phyloP scores from a whole-genome alignment of 2,113 vertebrate species.

The Leucosticte australis region DNA sequence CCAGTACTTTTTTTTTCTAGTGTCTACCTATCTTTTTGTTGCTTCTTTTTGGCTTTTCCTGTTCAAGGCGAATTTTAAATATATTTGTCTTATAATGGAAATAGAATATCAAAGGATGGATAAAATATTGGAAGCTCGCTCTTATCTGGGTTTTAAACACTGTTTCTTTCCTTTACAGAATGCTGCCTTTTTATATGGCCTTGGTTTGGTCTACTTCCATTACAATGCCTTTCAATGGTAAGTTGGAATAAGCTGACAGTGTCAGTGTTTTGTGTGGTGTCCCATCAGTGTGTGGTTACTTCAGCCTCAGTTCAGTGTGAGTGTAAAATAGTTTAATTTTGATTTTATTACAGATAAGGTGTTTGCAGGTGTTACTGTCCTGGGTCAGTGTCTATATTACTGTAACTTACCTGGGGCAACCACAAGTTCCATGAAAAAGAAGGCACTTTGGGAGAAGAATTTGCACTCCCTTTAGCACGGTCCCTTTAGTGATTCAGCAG shows the following conservation, averaged over 20 bases:
- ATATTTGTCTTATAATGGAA: neutral
- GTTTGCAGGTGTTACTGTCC: neutral
- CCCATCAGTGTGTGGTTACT: neutral
- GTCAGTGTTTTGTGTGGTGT: neutral
- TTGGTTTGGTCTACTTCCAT: conserved; percentile 99
- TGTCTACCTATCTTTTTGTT: neutral
- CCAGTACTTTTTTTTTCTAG: neutral
- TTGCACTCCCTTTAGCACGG: neutral
- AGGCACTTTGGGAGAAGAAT: neutral
- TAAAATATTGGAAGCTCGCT: neutral
- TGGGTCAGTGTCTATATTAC: neutral
- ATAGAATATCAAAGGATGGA: neutral
- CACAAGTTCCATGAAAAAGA: neutral
- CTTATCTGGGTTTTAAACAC: neutral
- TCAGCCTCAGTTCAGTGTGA: neutral
- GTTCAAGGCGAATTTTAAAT: neutral
- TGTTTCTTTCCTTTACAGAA: conserved; percentile 83
- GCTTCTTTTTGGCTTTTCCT: neutral
- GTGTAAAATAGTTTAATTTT: neutral
- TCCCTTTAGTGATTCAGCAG: rapidly evolving
- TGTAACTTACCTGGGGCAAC: neutral
- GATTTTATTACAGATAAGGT: rapidly evolving
- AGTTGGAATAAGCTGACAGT: conserved; percentile 69
- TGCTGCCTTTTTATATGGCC: conserved; percentile 99
- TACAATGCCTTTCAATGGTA: conserved; percentile 99